Evolutionary conservation across 1,140 invertebrate species (phyloP), one percentile per base, ranked within the genome.

Genomic region (Cataglyphis hispanica): DNA sequence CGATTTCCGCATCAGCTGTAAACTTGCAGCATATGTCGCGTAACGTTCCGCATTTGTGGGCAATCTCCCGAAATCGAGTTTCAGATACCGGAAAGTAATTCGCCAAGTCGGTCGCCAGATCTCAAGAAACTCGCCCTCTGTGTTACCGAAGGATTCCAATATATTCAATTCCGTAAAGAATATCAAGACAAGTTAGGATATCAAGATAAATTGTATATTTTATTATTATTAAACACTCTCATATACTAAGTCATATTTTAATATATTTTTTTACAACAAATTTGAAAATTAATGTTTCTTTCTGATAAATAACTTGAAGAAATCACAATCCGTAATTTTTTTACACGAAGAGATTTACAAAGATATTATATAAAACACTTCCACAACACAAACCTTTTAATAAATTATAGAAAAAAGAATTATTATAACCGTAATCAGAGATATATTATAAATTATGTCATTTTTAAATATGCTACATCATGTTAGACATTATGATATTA

Each of bases 51-150:
- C 37, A 8, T 46, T n/a, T 46, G 25, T 19, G 40, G 58, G 22
- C 60, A 77, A 77, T 77, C 19, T 37, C n/a, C 43, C 27, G 40
- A 64, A 78, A 78, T 78, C n/a, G 27, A 78, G 27, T 77, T 64
- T 3, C 60, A 46, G 19, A 37, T 50, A 64, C 5, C 43, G 43
- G n/a, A 63, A 63, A 22, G 58, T 64, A 78, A 78, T 78, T 27
- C 19, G 7, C 40, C 60, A 46, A 34, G 60, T 25, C 19, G 40
- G 53, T 53, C n/a, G 31, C 22, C 64, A 64, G 27, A 64, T 78
- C 19, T 61, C 43, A 25, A 53, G 60, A 13, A 53, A 64, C 11
- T 50, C n/a, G 16, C 58, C 25, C 22, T 63, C 1, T 13, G 46
- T 7, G 27, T 61, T 61, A 60, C 19, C 58, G n/a, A 64, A 50